Conservation (phyloP, 2,113 vertebrate species). For the Ceyx melanurus region DNA sequence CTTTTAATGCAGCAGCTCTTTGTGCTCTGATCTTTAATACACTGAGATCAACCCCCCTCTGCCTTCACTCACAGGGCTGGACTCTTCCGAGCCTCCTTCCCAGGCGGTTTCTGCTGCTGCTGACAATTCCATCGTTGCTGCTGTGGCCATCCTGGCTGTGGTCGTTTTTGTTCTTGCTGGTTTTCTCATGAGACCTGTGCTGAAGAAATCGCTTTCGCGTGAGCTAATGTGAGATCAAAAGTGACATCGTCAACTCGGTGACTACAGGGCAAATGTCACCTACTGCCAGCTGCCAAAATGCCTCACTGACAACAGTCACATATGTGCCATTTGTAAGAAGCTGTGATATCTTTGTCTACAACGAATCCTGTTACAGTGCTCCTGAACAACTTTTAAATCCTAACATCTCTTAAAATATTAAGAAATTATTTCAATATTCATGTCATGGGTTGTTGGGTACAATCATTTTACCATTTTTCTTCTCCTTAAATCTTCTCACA, state of each 20-base stretch:
- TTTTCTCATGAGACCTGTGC: background rate
- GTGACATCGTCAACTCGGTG: background rate
- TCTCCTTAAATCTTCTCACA: background rate
- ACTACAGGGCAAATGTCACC: background rate
- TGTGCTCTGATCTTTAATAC: background rate
- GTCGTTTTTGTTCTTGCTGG: background rate
- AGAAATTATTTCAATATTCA: background rate
- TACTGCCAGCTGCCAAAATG: background rate
- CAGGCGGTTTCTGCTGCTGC: rapidly evolving
- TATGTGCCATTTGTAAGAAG: background rate
- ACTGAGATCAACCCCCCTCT: background rate
- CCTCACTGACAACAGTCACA: rapidly evolving
- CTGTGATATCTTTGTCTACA: background rate
- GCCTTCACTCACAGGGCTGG: background rate
- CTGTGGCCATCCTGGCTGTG: background rate
- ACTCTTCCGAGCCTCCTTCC: background rate
- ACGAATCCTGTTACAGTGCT: background rate
- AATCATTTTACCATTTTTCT: background rate
- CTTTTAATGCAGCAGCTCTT: background rate
- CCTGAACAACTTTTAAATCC: background rate
- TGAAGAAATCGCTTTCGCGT: background rate
- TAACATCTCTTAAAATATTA: background rate
- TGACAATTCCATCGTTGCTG: background rate
- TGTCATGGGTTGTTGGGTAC: background rate
- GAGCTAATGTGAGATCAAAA: background rate